Evolutionary conservation across 1,140 invertebrate species (phyloP), one percentile per base, ranked within the genome.

Genomic region (Melipona quadrifasciata): DNA sequence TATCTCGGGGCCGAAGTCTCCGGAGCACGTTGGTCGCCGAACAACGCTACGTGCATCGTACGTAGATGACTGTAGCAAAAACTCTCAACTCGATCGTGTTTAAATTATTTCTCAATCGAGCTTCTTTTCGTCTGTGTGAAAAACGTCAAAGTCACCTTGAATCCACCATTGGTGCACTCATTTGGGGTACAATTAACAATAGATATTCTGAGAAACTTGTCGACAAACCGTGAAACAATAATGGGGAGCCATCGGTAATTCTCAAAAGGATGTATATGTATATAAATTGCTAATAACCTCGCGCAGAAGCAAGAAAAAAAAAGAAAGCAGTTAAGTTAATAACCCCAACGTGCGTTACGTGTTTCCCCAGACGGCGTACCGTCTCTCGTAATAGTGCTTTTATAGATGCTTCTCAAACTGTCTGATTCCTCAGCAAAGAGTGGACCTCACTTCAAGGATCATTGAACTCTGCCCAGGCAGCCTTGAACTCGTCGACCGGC

Each of bases 401-500:
- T n/a, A 87, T 90, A 89, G 76, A 89, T 83, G 68, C 68, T 74
- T 72, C 85, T 84, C 57, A 31, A 55, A 71, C 64, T 80, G 82
- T 76, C 58, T 31, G 76, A 61, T 68, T 70, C 39, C 39, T 82
- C 78, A 47, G 77, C 47, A 58, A 88, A 84, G 78, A 85, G 68
- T 76, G 80, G 83, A 80, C 75, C 73, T 84, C 51, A 75, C 88
- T 57, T 78, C 74, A 57, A 80, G 76, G 89, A 89, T 87, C 87
- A 64, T 90, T 90, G 85, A 90, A 90, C 89, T 68, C 61, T 73
- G 83, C 39, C 39, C 21, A 61, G 53, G 82, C 89, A 90, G 76
- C 89, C 89, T 90, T 90, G 89, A 90, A 90, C 88, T 76, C 88
- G 89, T 87, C 84, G 81, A 89, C 89, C 81, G 86, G 88, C 88